Conservation (phyloP, 2,797 vertebrate species). For the Peromyscus eremicus region DNA sequence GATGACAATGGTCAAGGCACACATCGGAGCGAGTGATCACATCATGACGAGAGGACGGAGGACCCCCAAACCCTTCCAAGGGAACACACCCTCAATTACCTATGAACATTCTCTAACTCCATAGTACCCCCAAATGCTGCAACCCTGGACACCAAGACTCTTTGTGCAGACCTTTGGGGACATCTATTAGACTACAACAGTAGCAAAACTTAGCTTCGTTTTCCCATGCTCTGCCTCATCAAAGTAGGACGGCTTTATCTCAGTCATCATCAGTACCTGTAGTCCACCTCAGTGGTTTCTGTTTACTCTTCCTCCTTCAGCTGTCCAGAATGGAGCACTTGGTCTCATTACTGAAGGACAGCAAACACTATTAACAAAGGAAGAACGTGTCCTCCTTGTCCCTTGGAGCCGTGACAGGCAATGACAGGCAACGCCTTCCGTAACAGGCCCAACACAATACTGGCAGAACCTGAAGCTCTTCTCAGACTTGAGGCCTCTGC, state of each 20-base stretch:
- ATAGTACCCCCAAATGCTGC: background rate
- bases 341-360: background rate
- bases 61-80: background rate
- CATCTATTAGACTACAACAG: background rate
- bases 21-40: background rate
- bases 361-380: background rate
- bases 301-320: background rate
- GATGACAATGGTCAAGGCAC: background rate
- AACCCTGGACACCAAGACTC: background rate
- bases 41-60: background rate
- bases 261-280: background rate
- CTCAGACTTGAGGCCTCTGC: background rate
- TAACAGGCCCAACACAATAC: background rate
- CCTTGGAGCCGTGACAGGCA: background rate
- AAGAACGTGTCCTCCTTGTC: background rate
- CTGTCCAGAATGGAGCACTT: background rate
- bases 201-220: background rate
- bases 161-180: too few species aligned
- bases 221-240: background rate
- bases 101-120: background rate
- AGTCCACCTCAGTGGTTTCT: background rate
- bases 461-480: background rate
- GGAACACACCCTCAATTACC: background rate
- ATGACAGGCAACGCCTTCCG: background rate
- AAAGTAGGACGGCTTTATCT: background rate